These are phyloP conservation scores for Cyprinodon diabolis DNA, from an alignment of 2,797 vertebrate genomes.

Conservation along the genomic window DNA sequence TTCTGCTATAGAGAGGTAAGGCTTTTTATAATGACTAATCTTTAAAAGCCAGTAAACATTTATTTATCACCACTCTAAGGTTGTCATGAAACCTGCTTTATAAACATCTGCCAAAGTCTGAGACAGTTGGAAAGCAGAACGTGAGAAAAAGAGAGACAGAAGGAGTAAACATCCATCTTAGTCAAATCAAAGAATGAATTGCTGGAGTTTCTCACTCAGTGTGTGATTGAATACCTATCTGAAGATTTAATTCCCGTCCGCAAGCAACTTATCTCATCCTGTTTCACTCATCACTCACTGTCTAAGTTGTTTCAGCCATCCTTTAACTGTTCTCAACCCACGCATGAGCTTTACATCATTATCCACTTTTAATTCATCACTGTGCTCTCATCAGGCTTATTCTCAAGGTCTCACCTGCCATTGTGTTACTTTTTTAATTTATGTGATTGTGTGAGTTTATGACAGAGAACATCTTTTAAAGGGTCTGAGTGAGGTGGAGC, in stretches of 20 bases:
- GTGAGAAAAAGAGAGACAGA: neutral
- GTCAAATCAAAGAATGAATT: conserved; percentile 17
- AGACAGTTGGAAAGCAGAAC: conserved; percentile 6
- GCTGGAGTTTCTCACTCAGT: conserved; percentile 18
- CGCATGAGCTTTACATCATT: conserved; percentile 16
- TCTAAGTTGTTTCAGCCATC: conserved; percentile 8
- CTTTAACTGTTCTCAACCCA: conserved; percentile 16
- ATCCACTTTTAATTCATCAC: conserved; percentile 27
- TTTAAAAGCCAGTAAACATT: no score
- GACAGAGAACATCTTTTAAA: no score
- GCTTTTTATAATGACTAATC: neutral
- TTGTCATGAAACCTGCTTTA: neutral
- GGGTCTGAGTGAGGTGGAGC: no score
- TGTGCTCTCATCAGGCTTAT: conserved; percentile 1
- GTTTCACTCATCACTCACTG: conserved; percentile 23
- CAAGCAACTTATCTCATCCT: conserved; percentile 9
- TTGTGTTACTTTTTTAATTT: neutral
- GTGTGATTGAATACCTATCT: conserved; percentile 36
- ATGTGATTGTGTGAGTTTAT: neutral
- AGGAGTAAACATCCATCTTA: conserved; percentile 30
- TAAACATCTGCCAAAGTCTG: neutral
- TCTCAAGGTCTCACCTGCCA: neutral
- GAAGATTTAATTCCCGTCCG: conserved; percentile 5
- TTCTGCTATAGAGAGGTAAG: neutral
- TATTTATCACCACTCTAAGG: neutral